Evolutionary conservation across 2,888 invertebrate species (phyloP).

Genomic region (Nymphalis c-album): DNA sequence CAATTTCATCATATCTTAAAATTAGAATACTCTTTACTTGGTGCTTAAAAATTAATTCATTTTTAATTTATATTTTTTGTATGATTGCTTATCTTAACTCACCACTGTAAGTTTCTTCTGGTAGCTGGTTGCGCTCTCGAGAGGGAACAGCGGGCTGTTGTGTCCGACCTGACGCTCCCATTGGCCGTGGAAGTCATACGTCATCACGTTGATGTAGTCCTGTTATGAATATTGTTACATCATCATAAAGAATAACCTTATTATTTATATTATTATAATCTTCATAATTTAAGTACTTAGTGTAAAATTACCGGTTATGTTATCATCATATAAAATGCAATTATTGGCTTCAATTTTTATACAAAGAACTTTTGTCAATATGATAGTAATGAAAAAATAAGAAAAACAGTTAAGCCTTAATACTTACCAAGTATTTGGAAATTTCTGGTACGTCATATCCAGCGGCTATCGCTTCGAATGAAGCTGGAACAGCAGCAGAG

Average conservation of each 20-base stretch:
- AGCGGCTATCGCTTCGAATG: conserved; percentile 95
- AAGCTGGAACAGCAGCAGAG: conserved; percentile 95
- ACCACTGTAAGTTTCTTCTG: conserved; percentile 96
- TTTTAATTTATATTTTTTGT: background rate
- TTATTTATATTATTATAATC: too few relatives aligned
- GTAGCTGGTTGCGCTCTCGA: conserved; percentile 94
- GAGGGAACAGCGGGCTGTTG: conserved; percentile 93
- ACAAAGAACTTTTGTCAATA: too few relatives aligned
- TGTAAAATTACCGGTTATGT: background rate
- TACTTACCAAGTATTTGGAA: conserved; percentile 88
- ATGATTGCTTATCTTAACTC: conserved; percentile 53
- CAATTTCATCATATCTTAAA: too few relatives aligned
- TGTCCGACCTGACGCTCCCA: conserved; percentile 97
- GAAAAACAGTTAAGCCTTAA: too few relatives aligned
- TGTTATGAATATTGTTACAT: conserved; percentile 39
- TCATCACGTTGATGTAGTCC: conserved; percentile 97
- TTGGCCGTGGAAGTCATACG: conserved; percentile 97
- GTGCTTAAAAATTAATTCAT: too few relatives aligned
- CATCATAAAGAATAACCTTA: background rate
- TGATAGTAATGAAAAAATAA: too few relatives aligned
- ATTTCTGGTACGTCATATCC: conserved; percentile 97
- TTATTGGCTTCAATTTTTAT: too few relatives aligned
- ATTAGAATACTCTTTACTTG: too few relatives aligned
- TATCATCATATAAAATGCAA: too few relatives aligned
- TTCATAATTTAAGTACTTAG: background rate